These are phyloP conservation scores for Caenorhabditis sp. DNA, from an alignment of 2,888 invertebrate species.

Conservation along the genomic window DNA sequence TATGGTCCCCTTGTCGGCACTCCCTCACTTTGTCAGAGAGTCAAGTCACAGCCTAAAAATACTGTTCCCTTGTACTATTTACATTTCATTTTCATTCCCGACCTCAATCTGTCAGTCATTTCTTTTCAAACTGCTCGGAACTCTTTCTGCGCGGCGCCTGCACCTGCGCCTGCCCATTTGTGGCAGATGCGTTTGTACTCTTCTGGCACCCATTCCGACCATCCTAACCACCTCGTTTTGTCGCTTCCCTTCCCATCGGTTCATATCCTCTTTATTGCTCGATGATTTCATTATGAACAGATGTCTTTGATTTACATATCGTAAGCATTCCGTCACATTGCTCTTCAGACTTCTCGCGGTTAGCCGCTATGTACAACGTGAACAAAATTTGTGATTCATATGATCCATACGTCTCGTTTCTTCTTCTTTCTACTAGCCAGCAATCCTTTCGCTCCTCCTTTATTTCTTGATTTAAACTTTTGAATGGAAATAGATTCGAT, in stretches of 20 bases:
- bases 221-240: neutral
- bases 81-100: neutral
- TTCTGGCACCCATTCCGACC: too few species aligned
- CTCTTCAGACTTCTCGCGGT: conserved; percentile 26
- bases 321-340: conserved; percentile 56
- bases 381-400: conserved; percentile 39
- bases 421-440: neutral
- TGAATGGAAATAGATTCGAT: conserved; percentile 31
- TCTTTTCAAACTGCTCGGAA: conserved; percentile 25
- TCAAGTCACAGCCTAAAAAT: conserved; percentile 14
- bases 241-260: conserved; percentile 26
- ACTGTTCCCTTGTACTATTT: neutral
- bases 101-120: neutral
- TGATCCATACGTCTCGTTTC: conserved; percentile 25
- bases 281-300: conserved; percentile 55
- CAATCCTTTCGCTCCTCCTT: neutral
- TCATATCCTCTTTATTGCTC: conserved; percentile 51
- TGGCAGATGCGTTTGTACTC: conserved; percentile 41
- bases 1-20: conserved; percentile 36
- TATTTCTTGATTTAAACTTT: conserved; percentile 18
- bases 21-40: conserved; percentile 10
- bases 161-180: conserved; percentile 25
- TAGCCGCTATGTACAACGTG: conserved; percentile 42
- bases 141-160: conserved; percentile 7
- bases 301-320: conserved; percentile 58